Evolutionary conservation across 2,113 vertebrate species (phyloP).

Genomic region (Macheiramphus alcinus): DNA sequence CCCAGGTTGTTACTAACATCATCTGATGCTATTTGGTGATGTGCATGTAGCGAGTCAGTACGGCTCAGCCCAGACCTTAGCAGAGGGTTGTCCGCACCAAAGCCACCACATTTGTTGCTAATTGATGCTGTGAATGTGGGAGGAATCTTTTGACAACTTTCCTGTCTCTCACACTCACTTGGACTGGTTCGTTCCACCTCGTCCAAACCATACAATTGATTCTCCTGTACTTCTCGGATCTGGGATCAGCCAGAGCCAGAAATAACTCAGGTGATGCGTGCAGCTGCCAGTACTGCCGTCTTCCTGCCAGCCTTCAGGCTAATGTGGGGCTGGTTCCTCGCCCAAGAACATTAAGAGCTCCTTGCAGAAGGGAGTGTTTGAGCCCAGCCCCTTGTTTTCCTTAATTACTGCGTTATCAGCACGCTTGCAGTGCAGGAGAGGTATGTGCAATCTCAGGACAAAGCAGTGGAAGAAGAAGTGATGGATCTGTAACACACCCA

Average conservation of each 20-base stretch:
- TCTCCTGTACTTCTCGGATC: background rate
- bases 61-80: background rate
- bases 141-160: background rate
- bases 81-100: background rate
- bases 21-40: background rate
- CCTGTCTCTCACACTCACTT: background rate
- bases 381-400: constrained; percentile 62
- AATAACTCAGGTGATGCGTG: background rate
- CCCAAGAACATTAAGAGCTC: background rate
- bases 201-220: background rate
- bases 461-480: constrained; percentile 84
- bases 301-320: background rate
- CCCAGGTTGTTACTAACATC: background rate
- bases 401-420: constrained; percentile 76
- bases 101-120: background rate
- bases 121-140: background rate
- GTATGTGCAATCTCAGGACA: constrained; percentile 79
- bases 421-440: constrained; percentile 90
- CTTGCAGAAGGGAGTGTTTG: constrained; percentile 19
- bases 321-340: background rate
- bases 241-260: background rate
- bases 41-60: fast-evolving
- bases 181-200: background rate
- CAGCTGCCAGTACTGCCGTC: background rate
- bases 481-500: constrained; percentile 69